Base-by-base conservation (phyloP, 2,888 invertebrate genomes). In the Dioctria linearis region DNA sequence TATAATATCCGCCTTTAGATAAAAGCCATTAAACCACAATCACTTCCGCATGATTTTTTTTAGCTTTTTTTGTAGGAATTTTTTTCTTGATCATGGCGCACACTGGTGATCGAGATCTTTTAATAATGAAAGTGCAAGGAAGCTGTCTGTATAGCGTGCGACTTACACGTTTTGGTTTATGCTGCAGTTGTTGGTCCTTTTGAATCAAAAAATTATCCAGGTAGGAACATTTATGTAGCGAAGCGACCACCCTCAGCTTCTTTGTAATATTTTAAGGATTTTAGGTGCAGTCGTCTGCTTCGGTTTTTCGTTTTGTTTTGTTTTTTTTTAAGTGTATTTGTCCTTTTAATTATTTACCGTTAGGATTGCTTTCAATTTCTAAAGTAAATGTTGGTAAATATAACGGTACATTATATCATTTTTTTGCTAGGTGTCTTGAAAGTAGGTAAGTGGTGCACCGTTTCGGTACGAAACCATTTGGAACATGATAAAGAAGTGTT, bases 201-300 rank as follows among this genome's bases (percentile, higher is more conserved):
- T 25, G 25, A 54, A 54, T 11, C 11, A 4, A 54, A 54, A 54
- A 54, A n/a, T 54, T 8, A 25, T 73, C 42, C 73, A 73, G 73
- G 73, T 73, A 73, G 73, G 57, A 67, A 67, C 3, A 3, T 67
- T 40, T 13, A 6, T 73, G 57, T 51, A 42, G 25, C 54, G 57
- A 39, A 42, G n/a, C 54, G 73, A 73, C 73, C 73, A 73, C 73
- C 73, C 73, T 43, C 57, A 73, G 40, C 49, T 57, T 73, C 54
- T 54, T 54, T 54, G 54, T 11, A 3, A 54, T 54, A 54, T 54
- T n/a, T 54, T 8, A 54, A 54, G 54, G 54, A 54, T n/a, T 54
- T 46, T 54, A 11, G 54, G 54, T 54, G 54, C 54, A 54, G 11
- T 54, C 6, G 6, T 5, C 49, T 6, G 5, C 49, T 9, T 11